Evolutionary conservation across 2,797 vertebrate genomes (phyloP).

Genomic region (Iguana delicatissima): DNA sequence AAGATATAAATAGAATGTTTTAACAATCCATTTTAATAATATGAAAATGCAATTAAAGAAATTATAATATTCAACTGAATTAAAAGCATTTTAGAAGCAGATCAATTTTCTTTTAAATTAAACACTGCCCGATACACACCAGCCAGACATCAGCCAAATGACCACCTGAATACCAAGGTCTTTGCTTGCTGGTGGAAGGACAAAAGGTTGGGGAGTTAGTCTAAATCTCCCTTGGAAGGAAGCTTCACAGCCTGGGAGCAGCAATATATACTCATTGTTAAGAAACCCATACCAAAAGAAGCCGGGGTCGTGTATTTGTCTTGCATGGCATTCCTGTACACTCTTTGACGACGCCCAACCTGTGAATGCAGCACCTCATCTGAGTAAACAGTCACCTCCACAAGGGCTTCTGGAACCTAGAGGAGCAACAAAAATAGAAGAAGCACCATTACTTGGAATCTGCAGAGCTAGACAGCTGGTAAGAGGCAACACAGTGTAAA

Average conservation of each 20-base stretch:
- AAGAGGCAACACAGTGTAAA: background rate
- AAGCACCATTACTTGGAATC: background rate
- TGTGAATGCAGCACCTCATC: background rate
- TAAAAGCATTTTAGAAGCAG: no score
- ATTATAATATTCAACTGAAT: no score
- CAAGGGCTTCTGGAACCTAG: constrained; percentile 44
- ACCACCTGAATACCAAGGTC: no score
- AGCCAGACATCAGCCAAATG: no score
- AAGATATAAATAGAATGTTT: no score
- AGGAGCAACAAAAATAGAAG: background rate
- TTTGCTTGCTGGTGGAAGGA: no score
- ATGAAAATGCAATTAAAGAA: no score
- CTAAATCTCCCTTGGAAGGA: background rate
- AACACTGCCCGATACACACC: no score
- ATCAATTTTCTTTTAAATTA: no score
- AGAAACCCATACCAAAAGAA: background rate
- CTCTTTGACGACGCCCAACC: background rate
- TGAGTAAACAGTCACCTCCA: constrained; percentile 34
- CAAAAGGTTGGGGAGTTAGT: no score
- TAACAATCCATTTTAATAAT: no score
- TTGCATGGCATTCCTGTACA: background rate
- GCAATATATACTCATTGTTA: background rate
- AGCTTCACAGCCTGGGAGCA: no score
- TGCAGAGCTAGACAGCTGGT: background rate
- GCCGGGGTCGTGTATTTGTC: background rate